phyloP scores from a whole-genome alignment of 1,140 invertebrate species.

The Lepidotrigona ventralis region DNA sequence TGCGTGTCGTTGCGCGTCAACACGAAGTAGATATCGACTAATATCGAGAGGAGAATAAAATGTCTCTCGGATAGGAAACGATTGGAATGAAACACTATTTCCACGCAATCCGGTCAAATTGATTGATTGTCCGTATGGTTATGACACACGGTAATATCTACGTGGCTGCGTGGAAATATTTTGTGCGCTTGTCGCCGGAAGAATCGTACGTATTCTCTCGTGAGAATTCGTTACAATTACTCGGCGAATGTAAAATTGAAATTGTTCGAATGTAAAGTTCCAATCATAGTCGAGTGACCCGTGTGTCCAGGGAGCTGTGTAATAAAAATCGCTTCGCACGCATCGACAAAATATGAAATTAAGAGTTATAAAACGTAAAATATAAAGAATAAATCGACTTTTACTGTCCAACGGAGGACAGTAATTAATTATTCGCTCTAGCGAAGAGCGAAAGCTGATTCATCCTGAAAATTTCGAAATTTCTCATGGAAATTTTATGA shows the following conservation, averaged over 20 bases:
- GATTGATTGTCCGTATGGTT: slow-evolving; percentile 17
- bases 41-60: slow-evolving; percentile 18
- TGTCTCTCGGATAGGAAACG: slow-evolving; percentile 14
- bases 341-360: not conserved
- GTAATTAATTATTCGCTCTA: not conserved
- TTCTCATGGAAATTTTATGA: not conserved
- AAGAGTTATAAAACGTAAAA: not conserved
- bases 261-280: not conserved
- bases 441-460: not conserved
- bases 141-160: slow-evolving; percentile 1
- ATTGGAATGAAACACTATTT: slow-evolving; percentile 31
- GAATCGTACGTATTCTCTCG: not conserved
- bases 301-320: too few relatives aligned
- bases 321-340: not conserved
- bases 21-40: slow-evolving; percentile 14
- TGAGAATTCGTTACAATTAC: not conserved
- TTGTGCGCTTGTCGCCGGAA: not conserved
- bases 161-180: not conserved
- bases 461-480: not conserved
- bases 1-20: not conserved
- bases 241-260: not conserved
- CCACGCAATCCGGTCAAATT: slow-evolving; percentile 29
- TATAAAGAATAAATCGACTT: not conserved
- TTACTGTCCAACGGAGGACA: not conserved
- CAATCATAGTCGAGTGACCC: not conserved